phyloP scores from a whole-genome alignment of 2,888 invertebrate genomes.

The Drosophila tanythrix region DNA sequence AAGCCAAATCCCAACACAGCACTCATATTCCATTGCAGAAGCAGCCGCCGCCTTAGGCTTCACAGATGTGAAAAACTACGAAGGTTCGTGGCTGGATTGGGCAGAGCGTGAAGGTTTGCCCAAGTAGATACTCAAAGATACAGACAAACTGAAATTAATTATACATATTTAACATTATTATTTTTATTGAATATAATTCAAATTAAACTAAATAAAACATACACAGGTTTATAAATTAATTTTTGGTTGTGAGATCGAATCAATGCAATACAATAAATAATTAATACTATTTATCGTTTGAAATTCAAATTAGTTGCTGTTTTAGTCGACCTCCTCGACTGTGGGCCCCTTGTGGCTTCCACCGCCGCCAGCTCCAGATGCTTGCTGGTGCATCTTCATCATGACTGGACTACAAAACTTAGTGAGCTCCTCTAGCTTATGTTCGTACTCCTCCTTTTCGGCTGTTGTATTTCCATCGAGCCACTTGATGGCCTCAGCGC shows the following conservation, averaged over 20 bases:
- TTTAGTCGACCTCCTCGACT: constrained; percentile 62
- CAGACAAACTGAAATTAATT: neutral
- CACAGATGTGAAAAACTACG: constrained; percentile 80
- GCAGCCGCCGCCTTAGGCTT: constrained; percentile 83
- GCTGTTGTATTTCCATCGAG: constrained; percentile 91
- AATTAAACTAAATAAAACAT: neutral
- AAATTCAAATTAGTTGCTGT: neutral
- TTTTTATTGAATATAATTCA: constrained; percentile 25
- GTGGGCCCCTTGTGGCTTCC: constrained; percentile 47
- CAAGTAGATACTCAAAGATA: constrained; percentile 51
- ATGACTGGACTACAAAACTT: constrained; percentile 84
- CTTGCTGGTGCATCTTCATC: constrained; percentile 85
- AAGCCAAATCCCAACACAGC: constrained; percentile 87
- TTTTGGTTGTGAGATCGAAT: constrained; percentile 29
- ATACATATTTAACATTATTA: neutral
- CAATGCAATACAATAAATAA: neutral
- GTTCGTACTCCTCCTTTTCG: constrained; percentile 90
- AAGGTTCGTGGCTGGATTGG: constrained; percentile 84
- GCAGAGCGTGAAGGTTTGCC: constrained; percentile 80
- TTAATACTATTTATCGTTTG: constrained; percentile 1
- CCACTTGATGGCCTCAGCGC: constrained; percentile 89
- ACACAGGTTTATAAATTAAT: neutral
- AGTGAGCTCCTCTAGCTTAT: constrained; percentile 82
- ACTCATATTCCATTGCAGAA: constrained; percentile 89
- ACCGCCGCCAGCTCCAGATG: constrained; percentile 27